These are phyloP conservation scores for Pachliopta kotzebuea DNA, from an alignment of 2,888 invertebrate species.

Conservation along the genomic window DNA sequence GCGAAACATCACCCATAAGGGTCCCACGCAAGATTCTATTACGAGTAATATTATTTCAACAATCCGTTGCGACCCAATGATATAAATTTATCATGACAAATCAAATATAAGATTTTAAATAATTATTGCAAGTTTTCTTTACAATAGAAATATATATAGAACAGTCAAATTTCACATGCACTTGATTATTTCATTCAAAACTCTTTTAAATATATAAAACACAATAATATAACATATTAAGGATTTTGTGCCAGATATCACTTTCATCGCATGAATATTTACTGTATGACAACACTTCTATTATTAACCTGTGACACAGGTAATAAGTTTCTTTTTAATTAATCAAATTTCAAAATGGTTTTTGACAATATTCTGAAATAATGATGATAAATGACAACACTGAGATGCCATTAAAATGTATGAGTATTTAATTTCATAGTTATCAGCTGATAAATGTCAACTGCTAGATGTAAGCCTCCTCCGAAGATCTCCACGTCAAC, in stretches of 20 bases:
- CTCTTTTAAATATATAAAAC: neutral
- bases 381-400: no score
- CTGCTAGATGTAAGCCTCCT: no score
- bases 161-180: neutral
- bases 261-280: constrained; percentile 9
- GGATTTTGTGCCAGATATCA: constrained; percentile 21
- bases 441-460: neutral
- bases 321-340: neutral
- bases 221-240: neutral
- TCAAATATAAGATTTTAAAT: constrained; percentile 11
- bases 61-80: neutral
- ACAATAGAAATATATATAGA: neutral
- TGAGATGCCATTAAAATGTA: no score
- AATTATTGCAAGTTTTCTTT: constrained; percentile 10
- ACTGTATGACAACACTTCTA: constrained; percentile 8
- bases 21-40: neutral
- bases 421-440: neutral
- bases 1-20: neutral
- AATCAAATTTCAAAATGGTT: neutral
- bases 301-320: neutral
- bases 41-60: constrained; percentile 1
- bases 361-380: no score
- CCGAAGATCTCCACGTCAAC: no score
- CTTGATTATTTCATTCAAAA: neutral
- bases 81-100: constrained; percentile 6